Conservation (phyloP, 2,888 invertebrate species). For the Phaedon cochleariae region DNA sequence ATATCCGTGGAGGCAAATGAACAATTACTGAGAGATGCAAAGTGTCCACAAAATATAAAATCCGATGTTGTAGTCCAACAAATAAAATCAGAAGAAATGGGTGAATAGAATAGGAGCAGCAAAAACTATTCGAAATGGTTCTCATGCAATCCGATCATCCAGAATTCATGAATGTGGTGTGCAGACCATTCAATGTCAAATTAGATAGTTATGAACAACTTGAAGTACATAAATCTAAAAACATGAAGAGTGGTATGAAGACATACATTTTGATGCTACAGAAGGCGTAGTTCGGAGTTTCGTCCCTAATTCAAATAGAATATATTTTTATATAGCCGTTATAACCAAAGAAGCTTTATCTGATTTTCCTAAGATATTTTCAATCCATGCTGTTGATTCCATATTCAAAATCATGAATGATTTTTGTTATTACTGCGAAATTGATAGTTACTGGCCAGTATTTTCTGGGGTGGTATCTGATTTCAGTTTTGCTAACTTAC, state of each 20-base stretch:
- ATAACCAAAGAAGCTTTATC: constrained; percentile 25
- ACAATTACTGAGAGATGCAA: constrained; percentile 1
- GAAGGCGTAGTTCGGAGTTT: constrained; percentile 31
- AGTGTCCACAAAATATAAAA: constrained; percentile 26
- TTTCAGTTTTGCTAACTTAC: constrained; percentile 34
- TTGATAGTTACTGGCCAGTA: constrained; percentile 30
- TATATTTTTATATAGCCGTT: constrained; percentile 33
- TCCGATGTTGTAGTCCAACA: constrained; percentile 28
- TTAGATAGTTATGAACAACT: constrained; percentile 35
- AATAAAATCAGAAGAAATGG: constrained; percentile 30
- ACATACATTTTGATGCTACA: constrained; percentile 40
- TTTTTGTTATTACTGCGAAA: constrained; percentile 28
- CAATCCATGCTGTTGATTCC: constrained; percentile 26
- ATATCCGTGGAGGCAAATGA: background rate
- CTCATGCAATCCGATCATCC: constrained; percentile 33
- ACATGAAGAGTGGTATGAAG: constrained; percentile 2
- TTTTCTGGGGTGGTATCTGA: constrained; percentile 35
- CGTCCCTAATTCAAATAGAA: background rate
- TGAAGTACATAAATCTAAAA: constrained; percentile 16
- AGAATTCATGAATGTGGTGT: constrained; percentile 39
- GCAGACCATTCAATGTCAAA: constrained; percentile 37
- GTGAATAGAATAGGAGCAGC: constrained; percentile 17
- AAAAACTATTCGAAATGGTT: constrained; percentile 23
- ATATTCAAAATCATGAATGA: constrained; percentile 32
- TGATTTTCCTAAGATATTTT: constrained; percentile 33